These are phyloP conservation scores for Hemicentrotus pulcherrimus DNA, from an alignment of 35 echinoderm and acorn worm genomes.

Conservation along the genomic window DNA sequence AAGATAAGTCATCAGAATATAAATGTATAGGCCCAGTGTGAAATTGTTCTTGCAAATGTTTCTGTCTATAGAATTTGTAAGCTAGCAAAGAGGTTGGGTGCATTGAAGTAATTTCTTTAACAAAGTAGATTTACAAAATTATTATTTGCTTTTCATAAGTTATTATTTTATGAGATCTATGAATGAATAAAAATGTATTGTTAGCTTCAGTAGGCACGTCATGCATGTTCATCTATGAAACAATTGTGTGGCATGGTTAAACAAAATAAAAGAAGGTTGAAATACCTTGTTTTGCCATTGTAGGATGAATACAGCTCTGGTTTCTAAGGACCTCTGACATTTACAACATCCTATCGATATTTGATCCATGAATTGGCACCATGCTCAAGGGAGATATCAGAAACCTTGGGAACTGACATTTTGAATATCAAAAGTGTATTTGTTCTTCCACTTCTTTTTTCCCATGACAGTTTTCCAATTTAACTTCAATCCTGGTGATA, in stretches of 20 bases:
- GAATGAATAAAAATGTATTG: too few species aligned
- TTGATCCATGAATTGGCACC: slow-evolving; percentile 16
- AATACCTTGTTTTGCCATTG: neutral
- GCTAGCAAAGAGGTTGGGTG: too few species aligned
- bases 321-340: slow-evolving; percentile 17
- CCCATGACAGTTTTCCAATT: neutral
- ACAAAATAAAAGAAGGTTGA: neutral
- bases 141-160: too few species aligned
- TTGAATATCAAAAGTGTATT: neutral
- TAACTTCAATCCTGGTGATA: neutral
- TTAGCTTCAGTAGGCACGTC: too few species aligned
- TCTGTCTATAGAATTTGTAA: too few species aligned
- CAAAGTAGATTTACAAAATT: too few species aligned
- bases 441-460: neutral
- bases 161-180: too few species aligned
- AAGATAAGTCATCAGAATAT: too few species aligned
- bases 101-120: too few species aligned
- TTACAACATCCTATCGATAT: slow-evolving; percentile 2
- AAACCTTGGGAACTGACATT: slow-evolving; percentile 2
- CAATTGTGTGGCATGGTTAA: neutral
- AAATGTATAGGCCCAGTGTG: too few species aligned
- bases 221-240: neutral
- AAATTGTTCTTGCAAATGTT: too few species aligned
- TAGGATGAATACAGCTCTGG: neutral
- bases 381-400: slow-evolving; percentile 9